Conservation (phyloP, 2,888 invertebrate genomes). For the Caradrina kadenii region DNA sequence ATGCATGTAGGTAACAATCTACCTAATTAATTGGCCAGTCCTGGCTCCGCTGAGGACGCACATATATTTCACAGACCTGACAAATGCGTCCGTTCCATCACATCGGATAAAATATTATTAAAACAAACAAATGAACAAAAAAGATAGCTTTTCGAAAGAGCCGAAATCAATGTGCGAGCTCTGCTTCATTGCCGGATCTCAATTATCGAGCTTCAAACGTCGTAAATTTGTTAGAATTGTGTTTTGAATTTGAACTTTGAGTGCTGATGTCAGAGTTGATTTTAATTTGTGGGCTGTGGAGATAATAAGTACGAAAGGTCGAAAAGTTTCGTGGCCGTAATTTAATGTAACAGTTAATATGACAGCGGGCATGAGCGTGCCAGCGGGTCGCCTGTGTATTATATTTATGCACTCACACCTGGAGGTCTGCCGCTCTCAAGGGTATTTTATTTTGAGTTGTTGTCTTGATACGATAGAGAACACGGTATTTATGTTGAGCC, state of each 20-base stretch:
- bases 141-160: slow-evolving; percentile 88
- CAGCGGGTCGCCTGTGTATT: slow-evolving; percentile 88
- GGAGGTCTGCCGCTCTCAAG: slow-evolving; percentile 84
- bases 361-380: slow-evolving; percentile 89
- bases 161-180: slow-evolving; percentile 90
- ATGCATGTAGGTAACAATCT: slow-evolving; percentile 80
- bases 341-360: slow-evolving; percentile 91
- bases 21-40: slow-evolving; percentile 86
- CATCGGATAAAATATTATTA: slow-evolving; percentile 90
- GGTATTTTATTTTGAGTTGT: slow-evolving; percentile 86
- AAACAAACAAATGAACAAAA: slow-evolving; percentile 90
- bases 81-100: slow-evolving; percentile 90
- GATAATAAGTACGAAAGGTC: slow-evolving; percentile 83
- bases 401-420: slow-evolving; percentile 90
- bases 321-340: slow-evolving; percentile 87
- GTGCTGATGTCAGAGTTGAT: slow-evolving; percentile 38
- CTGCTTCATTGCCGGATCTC: slow-evolving; percentile 79
- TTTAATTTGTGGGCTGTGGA: slow-evolving; percentile 64
- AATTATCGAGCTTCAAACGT: slow-evolving; percentile 63
- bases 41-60: slow-evolving; percentile 79
- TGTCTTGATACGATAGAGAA: slow-evolving; percentile 84
- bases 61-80: slow-evolving; percentile 88
- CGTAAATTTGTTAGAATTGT: slow-evolving; percentile 45
- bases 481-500: slow-evolving; percentile 84
- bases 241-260: slow-evolving; percentile 58